Conservation (phyloP, 2,113 vertebrate genomes). For the Octodon degus region DNA sequence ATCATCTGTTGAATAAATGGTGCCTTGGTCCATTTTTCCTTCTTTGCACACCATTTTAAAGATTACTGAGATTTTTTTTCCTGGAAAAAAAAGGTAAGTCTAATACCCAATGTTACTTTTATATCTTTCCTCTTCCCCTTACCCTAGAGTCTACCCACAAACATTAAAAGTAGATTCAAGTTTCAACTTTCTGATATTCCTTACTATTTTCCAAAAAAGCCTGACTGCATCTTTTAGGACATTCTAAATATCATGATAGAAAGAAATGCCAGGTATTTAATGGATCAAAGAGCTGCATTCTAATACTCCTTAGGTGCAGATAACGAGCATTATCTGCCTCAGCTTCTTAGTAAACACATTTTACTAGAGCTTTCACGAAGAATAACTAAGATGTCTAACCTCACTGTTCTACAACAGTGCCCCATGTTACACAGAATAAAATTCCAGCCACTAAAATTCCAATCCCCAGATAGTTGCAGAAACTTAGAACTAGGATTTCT, state of each 20-base stretch:
- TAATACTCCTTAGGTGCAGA: not conserved
- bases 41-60: constrained; percentile 13
- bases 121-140: constrained; percentile 4
- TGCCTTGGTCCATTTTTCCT: not conserved
- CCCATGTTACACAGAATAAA: constrained; percentile 57
- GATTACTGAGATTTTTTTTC: not conserved
- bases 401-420: not conserved
- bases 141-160: not conserved
- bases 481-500: constrained; percentile 30
- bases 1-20: not conserved
- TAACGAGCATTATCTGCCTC: not conserved
- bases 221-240: constrained; percentile 27
- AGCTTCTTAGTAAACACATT: not conserved
- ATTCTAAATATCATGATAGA: constrained; percentile 5
- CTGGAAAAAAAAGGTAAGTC: not conserved
- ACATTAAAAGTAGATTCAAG: not conserved
- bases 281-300: not conserved
- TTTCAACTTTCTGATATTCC: constrained; percentile 27
- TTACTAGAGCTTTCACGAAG: not conserved
- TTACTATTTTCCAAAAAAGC: not conserved
- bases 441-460: not conserved
- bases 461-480: constrained; percentile 34
- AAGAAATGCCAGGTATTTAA: constrained; percentile 11
- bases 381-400: not conserved
- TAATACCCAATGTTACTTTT: constrained; percentile 59